Evolutionary conservation across 2,113 vertebrate species (phyloP).

Genomic region (Narcine bancroftii): DNA sequence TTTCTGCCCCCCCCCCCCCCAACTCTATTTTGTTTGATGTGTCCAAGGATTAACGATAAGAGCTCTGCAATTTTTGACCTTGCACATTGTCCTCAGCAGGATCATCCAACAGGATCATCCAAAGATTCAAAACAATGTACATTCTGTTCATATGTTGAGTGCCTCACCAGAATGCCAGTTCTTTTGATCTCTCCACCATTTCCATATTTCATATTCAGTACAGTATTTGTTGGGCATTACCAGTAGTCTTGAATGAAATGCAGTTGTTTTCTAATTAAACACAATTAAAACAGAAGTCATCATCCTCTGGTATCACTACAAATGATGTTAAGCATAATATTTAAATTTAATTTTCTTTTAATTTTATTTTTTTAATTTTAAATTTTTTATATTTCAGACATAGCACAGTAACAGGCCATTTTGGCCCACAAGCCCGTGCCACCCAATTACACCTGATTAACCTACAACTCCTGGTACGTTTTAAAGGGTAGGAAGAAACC

Average conservation of each 20-base stretch:
- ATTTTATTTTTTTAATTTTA: too few species aligned
- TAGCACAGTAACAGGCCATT: too few species aligned
- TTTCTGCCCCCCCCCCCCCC: neutral
- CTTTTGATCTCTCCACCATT: neutral
- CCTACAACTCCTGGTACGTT: too few species aligned
- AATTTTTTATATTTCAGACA: too few species aligned
- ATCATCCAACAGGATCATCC: neutral
- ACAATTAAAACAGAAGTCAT: neutral
- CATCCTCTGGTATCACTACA: neutral
- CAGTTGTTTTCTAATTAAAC: neutral
- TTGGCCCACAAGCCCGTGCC: too few species aligned
- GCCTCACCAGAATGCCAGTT: neutral
- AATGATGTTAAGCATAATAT: neutral
- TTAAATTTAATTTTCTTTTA: too few species aligned
- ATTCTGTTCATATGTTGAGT: too few species aligned
- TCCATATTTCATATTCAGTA: neutral
- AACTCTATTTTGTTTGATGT: neutral
- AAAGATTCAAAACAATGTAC: too few species aligned
- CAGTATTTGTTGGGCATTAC: neutral
- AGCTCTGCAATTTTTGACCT: neutral
- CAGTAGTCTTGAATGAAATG: neutral
- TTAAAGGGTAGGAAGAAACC: too few species aligned
- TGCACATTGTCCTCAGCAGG: too few species aligned
- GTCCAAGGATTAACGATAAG: neutral
- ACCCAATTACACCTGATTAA: too few species aligned